Conservation (phyloP, 2,113 vertebrate species). For the Uropsilus gracilis region DNA sequence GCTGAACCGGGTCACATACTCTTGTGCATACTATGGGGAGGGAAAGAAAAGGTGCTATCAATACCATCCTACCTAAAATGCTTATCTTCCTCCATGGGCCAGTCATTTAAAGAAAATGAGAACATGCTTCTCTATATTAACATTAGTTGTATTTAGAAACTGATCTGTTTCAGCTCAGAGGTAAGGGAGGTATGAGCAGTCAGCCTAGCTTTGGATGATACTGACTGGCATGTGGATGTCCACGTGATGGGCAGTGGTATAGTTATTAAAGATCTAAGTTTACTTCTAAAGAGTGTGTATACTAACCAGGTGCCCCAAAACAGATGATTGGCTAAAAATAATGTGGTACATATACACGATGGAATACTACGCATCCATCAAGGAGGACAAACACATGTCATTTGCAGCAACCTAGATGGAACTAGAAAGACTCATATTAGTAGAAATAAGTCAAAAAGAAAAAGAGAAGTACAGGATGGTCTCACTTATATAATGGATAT, state of each 20-base stretch:
- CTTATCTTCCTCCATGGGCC: not conserved
- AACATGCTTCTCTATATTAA: not conserved
- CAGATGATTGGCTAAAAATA: no score
- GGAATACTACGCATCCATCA: no score
- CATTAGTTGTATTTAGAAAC: not conserved
- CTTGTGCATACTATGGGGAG: accelerated
- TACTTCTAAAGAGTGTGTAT: not conserved
- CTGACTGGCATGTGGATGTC: no score
- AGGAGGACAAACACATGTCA: no score
- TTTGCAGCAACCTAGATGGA: no score
- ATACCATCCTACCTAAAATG: not conserved
- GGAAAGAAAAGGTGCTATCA: not conserved
- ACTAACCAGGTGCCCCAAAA: no score
- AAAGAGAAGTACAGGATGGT: no score
- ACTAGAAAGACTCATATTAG: no score
- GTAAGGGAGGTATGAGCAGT: not conserved
- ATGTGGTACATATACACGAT: no score
- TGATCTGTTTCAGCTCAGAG: not conserved
- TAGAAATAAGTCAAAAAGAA: no score
- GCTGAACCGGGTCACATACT: not conserved
- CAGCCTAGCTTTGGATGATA: not conserved
- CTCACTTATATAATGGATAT: no score
- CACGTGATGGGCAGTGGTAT: not conserved
- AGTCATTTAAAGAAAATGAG: not conserved
- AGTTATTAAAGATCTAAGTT: not conserved